Evolutionary conservation across 2,113 vertebrate genomes (phyloP), one percentile per base, ranked within the genome.

Genomic region (Megaleporinus macrocephalus): DNA sequence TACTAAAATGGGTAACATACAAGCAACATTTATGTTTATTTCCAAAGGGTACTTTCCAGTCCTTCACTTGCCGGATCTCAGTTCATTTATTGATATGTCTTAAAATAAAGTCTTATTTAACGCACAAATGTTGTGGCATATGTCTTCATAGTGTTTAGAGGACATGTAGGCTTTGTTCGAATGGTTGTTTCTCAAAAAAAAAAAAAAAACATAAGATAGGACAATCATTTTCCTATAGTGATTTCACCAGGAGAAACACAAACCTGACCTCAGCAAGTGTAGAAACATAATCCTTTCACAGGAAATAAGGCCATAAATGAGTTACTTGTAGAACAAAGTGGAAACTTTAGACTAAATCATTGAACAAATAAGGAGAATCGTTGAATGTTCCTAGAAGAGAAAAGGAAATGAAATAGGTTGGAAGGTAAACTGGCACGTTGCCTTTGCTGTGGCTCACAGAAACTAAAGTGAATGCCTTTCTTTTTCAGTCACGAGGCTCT

Each of bases 191-290:
- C 44, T 83, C 66, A 71, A 78, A 66, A 78, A 36, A 36, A 36
- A n/a, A 36, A 36, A 36, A 36, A 72, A 83, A 78, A 55, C 86
- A 91, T 78, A 86, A 86, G 84, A 85, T 83, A 86, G 82, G 91
- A 94, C 93, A 94, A 94, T 95, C 93, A 92, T 89, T 90, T 78
- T 83, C 80, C 81, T 83, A 75, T 69, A 65, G 66, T 70, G 62
- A 57, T 81, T 69, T 68, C 47, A 3, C 33, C 73, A 76, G 18
- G 63, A 16, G 61, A 66, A 57, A 61, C 68, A 78, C 44, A 33
- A 47, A 26, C 51, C 66, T 79, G 36, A 72, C 30, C 57, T 44
- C 68, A 71, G 68, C 18, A 69, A 73, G 70, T 29, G 33, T 26
- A 61, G 57, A 61, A 61, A 61, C 57, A 61, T 61, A 71, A 36